Evolutionary conservation across 1,140 invertebrate genomes (phyloP).

Genomic region (Octopus sinensis): DNA sequence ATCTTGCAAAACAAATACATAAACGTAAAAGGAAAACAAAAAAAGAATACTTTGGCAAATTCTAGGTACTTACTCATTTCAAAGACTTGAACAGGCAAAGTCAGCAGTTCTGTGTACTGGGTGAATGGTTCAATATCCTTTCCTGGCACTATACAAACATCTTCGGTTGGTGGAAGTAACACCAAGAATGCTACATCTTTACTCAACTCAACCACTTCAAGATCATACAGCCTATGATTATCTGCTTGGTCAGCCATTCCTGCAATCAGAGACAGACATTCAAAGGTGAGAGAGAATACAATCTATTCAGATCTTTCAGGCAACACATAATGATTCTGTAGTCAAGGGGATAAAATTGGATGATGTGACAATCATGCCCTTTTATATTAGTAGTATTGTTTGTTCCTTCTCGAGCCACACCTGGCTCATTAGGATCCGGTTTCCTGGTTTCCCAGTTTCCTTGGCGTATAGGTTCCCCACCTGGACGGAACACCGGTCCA

Average conservation of each 20-base stretch:
- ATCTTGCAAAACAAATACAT: too few relatives aligned
- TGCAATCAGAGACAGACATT: conserved; percentile 21
- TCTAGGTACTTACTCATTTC: conserved; percentile 72
- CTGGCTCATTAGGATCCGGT: too few relatives aligned
- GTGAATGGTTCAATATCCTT: conserved; percentile 76
- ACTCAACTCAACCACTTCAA: conserved; percentile 87
- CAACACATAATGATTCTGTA: not conserved
- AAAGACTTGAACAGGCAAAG: conserved; percentile 79
- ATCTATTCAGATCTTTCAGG: not conserved
- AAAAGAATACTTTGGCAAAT: too few relatives aligned
- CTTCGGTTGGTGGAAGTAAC: conserved; percentile 82
- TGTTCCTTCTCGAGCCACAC: too few relatives aligned
- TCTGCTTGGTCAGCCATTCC: conserved; percentile 61
- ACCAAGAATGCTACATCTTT: conserved; percentile 84
- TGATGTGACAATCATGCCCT: too few relatives aligned
- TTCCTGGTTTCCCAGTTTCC: too few relatives aligned
- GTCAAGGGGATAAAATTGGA: too few relatives aligned
- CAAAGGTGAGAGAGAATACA: not conserved
- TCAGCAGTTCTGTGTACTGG: conserved; percentile 69
- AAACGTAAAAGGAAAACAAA: too few relatives aligned
- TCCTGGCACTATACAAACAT: conserved; percentile 84
- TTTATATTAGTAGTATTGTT: too few relatives aligned
- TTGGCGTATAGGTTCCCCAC: too few relatives aligned
- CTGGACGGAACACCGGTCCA: too few relatives aligned
- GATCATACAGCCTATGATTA: conserved; percentile 73